These are phyloP conservation scores for Perca flavescens DNA, from an alignment of 2,113 vertebrate genomes.

Conservation along the genomic window DNA sequence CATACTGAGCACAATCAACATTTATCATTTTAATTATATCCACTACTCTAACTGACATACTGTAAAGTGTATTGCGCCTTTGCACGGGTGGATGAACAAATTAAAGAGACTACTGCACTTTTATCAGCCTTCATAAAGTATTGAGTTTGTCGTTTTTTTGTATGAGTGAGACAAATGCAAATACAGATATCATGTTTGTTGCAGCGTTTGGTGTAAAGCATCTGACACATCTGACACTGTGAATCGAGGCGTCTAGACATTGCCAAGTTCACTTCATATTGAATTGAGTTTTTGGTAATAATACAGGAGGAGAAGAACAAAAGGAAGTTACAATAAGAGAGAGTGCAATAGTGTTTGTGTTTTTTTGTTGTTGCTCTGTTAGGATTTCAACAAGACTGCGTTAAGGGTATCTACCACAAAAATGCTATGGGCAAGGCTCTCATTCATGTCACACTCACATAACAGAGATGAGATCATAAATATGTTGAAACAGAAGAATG, in stretches of 20 bases:
- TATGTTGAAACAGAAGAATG: slow-evolving; percentile 45
- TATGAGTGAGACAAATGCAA: not conserved
- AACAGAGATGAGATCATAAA: slow-evolving; percentile 9
- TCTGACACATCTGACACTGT: not conserved
- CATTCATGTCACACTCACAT: not conserved
- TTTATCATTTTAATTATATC: slow-evolving; percentile 42
- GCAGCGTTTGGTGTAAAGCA: not conserved
- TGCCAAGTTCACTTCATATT: not conserved
- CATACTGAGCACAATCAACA: not conserved
- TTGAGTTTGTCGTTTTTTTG: not conserved
- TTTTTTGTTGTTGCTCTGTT: slow-evolving; percentile 12
- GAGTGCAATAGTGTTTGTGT: not conserved
- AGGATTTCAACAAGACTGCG: not conserved
- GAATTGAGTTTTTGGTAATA: not conserved
- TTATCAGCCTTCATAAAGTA: slow-evolving; percentile 40
- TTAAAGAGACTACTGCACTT: slow-evolving; percentile 38
- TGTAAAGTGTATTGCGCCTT: slow-evolving; percentile 25
- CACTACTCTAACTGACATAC: slow-evolving; percentile 30
- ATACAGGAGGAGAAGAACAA: not conserved
- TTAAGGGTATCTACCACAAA: not conserved
- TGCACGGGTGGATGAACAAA: slow-evolving; percentile 16
- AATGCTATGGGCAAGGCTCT: slow-evolving; percentile 1
- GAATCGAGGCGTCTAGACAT: not conserved
- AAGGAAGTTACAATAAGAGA: not conserved
- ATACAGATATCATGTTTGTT: not conserved